Conservation (phyloP, 2,797 vertebrate species). For the Emys orbicularis region DNA sequence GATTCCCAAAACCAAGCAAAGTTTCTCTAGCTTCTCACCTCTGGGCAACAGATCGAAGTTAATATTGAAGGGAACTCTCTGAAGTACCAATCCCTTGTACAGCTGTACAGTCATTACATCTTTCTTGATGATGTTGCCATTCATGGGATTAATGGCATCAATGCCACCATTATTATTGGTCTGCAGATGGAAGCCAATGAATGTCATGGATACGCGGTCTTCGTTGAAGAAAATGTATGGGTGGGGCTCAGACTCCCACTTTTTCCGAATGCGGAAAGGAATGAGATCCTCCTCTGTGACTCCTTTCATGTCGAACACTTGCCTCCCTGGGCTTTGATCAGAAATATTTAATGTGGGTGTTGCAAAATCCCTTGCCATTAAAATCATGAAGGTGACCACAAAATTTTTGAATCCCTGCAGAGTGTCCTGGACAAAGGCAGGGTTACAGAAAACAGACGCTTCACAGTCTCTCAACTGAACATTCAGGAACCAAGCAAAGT, state of each 20-base stretch:
- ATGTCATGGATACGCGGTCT: slow-evolving; percentile 93
- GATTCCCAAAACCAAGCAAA: slow-evolving; percentile 92
- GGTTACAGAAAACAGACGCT: slow-evolving; percentile 90
- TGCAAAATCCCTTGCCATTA: slow-evolving; percentile 98
- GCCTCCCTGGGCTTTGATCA: slow-evolving; percentile 90
- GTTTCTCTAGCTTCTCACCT: slow-evolving; percentile 87
- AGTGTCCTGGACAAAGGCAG: slow-evolving; percentile 84
- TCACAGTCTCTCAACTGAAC: slow-evolving; percentile 92
- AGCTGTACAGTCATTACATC: slow-evolving; percentile 87
- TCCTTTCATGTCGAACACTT: slow-evolving; percentile 71
- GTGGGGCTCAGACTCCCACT: slow-evolving; percentile 95
- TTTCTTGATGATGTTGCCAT: slow-evolving; percentile 83
- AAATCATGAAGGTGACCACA: slow-evolving; percentile 96
- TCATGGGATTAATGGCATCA: slow-evolving; percentile 88
- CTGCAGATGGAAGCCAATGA: slow-evolving; percentile 94
- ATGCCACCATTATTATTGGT: slow-evolving; percentile 51
- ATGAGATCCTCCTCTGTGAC: slow-evolving; percentile 88
- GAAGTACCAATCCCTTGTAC: slow-evolving; percentile 84
- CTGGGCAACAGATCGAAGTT: slow-evolving; percentile 89
- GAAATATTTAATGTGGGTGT: slow-evolving; percentile 93
- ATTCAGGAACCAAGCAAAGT: slow-evolving; percentile 94
- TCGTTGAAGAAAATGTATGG: slow-evolving; percentile 97
- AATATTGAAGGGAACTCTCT: slow-evolving; percentile 93
- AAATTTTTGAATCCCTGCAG: slow-evolving; percentile 94
- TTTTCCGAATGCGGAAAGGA: slow-evolving; percentile 91